A percentile compares a stretch with the other conserved stretches of the same genome.
Conservation (phyloP, 2,113 vertebrate genomes). For the Eulemur macaco region DNA sequence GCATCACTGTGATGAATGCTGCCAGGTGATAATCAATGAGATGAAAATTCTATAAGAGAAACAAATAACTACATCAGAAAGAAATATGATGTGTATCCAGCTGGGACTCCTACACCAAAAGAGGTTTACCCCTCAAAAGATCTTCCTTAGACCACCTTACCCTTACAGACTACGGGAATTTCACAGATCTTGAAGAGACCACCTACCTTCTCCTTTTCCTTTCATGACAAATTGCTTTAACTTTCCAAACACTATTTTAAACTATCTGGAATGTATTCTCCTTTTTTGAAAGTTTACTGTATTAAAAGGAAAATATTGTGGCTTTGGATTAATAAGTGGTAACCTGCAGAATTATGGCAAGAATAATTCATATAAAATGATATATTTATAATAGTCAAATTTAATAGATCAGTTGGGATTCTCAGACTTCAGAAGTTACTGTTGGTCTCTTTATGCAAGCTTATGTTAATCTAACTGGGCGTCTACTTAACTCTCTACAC, state of each 20-base stretch:
- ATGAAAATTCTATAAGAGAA: slow-evolving; percentile 94
- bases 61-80: slow-evolving; percentile 74
- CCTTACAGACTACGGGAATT: neutral
- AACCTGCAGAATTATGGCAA: slow-evolving; percentile 21
- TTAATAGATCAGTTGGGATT: neutral
- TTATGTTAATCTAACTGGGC: slow-evolving; percentile 22
- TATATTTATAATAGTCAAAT: neutral
- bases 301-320: slow-evolving; percentile 32
- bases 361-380: slow-evolving; percentile 22
- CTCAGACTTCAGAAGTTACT: neutral
- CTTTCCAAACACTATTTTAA: slow-evolving; percentile 49
- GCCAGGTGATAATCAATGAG: slow-evolving; percentile 98
- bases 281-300: slow-evolving; percentile 20
- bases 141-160: neutral
- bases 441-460: neutral
- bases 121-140: neutral
- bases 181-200: neutral
- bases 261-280: neutral
- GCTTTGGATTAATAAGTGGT: slow-evolving; percentile 16
- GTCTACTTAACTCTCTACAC: neutral
- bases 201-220: neutral
- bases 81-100: neutral
- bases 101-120: neutral
- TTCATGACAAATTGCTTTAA: neutral
- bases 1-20: slow-evolving; percentile 98